Conservation (phyloP, 2,888 invertebrate genomes). For the Ectemnius continuus region DNA sequence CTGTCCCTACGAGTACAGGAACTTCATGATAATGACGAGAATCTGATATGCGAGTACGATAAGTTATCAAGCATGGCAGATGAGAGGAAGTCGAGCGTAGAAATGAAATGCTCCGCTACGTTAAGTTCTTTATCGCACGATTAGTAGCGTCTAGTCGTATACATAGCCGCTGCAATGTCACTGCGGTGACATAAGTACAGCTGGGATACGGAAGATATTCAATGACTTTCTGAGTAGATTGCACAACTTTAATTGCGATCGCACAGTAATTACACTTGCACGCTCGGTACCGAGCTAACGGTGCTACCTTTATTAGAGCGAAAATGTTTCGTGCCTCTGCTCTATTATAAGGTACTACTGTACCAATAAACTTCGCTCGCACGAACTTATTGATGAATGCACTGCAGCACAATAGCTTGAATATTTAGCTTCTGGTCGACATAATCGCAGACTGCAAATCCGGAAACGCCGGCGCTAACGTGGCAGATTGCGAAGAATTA, state of each 20-base stretch:
- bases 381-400: too few species aligned
- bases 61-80: not conserved
- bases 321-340: not conserved
- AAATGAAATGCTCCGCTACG: not conserved
- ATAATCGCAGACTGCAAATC: constrained; percentile 1
- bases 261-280: constrained; percentile 8
- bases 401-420: not conserved
- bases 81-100: not conserved
- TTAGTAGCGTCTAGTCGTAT: not conserved
- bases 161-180: not conserved
- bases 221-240: not conserved
- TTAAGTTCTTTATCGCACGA: not conserved
- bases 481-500: not conserved
- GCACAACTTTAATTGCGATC: constrained; percentile 16
- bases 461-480: not conserved
- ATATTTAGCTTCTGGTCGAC: not conserved
- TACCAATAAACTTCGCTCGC: constrained; percentile 3
- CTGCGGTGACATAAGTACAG: constrained; percentile 20
- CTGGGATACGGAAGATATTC: constrained; percentile 10
- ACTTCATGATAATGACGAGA: not conserved
- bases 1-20: too few species aligned
- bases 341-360: not conserved
- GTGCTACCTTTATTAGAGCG: constrained; percentile 4
- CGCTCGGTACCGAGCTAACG: not conserved
- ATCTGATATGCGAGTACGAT: not conserved